phyloP scores from a whole-genome alignment of 2,797 vertebrate genomes.

The Zalophus californianus region DNA sequence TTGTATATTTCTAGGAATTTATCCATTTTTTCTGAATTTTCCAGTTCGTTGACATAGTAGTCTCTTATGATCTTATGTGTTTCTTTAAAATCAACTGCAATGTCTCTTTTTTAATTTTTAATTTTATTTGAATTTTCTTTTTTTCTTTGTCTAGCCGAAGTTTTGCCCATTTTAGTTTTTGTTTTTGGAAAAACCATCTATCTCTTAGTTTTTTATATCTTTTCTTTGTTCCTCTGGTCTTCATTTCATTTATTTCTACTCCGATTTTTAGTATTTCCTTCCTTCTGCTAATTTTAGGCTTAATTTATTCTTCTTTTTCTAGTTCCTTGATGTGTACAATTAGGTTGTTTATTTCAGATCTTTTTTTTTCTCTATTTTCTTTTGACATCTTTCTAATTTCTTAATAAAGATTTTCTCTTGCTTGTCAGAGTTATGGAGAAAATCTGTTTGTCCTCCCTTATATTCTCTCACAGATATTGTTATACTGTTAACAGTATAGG shows the following conservation, averaged over 20 bases:
- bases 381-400: not conserved
- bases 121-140: not conserved
- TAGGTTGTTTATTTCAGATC: not conserved
- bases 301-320: not conserved
- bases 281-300: not conserved
- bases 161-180: not conserved
- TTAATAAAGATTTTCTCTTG: not conserved
- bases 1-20: not conserved
- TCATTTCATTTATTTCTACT: not conserved
- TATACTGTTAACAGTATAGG: not conserved
- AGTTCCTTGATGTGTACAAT: not conserved
- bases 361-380: not conserved
- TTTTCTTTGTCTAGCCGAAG: not conserved
- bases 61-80: not conserved
- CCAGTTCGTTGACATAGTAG: not conserved
- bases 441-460: fast-evolving
- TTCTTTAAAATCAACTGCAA: not conserved
- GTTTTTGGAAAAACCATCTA: not conserved
- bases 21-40: not conserved
- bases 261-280: not conserved
- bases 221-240: not conserved
- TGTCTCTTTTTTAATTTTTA: not conserved
- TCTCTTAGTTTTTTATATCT: not conserved
- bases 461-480: not conserved
- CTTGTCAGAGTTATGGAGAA: not conserved